Evolutionary conservation across 1,140 invertebrate species (phyloP).

Genomic region (Archivesica marissinica): DNA sequence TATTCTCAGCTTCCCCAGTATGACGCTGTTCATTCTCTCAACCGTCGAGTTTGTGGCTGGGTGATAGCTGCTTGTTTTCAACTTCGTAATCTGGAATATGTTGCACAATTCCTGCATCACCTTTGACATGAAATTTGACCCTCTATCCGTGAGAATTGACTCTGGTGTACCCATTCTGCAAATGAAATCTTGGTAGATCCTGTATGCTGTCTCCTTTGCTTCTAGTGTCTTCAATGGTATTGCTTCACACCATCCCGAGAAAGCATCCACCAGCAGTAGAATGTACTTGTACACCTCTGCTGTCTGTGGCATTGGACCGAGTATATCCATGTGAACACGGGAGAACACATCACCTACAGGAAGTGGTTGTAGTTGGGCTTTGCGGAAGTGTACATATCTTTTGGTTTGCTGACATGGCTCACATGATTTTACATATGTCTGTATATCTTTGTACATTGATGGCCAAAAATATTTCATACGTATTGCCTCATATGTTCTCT

Average conservation of each 20-base stretch:
- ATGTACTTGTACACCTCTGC: slow-evolving; percentile 63
- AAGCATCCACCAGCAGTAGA: slow-evolving; percentile 65
- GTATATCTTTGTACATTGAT: slow-evolving; percentile 30
- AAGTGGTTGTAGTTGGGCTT: slow-evolving; percentile 15
- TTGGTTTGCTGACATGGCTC: slow-evolving; percentile 42
- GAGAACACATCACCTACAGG: background rate
- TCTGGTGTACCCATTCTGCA: slow-evolving; percentile 62
- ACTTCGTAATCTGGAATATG: slow-evolving; percentile 21
- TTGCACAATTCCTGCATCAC: no score
- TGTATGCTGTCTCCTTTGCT: slow-evolving; percentile 60
- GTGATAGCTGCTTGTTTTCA: slow-evolving; percentile 44
- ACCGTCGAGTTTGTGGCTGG: slow-evolving; percentile 48
- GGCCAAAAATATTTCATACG: slow-evolving; percentile 37
- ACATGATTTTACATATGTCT: slow-evolving; percentile 45
- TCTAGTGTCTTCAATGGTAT: slow-evolving; percentile 57
- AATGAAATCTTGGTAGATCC: slow-evolving; percentile 66
- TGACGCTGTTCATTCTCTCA: slow-evolving; percentile 42
- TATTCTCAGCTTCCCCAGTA: slow-evolving; percentile 34
- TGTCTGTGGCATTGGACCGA: slow-evolving; percentile 54
- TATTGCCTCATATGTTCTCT: slow-evolving; percentile 48
- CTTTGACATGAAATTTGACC: slow-evolving; percentile 66
- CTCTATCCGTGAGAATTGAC: slow-evolving; percentile 62
- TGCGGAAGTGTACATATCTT: background rate
- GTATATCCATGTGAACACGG: slow-evolving; percentile 21
- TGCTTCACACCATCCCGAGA: slow-evolving; percentile 64